Base-by-base conservation (phyloP, 2,113 vertebrate species). In the Coryphaenoides rupestris region DNA sequence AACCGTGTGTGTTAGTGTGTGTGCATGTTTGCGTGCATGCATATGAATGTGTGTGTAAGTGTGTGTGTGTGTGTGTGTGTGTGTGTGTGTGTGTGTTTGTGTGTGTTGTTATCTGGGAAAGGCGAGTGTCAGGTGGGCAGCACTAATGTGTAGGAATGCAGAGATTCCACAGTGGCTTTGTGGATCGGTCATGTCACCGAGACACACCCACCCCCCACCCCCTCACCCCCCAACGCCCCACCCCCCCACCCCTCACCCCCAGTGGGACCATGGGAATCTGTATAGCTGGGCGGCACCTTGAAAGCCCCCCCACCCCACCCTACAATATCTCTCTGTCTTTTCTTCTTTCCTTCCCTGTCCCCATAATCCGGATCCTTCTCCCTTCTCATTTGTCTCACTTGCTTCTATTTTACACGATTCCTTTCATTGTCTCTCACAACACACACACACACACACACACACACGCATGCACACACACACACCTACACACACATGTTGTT, bases 111-210 rank as follows among this genome's bases (percentile, higher is more conserved):
- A 79, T 74, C 73, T 86, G 82, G 84, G 84, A 86, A 88, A 80
- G 69, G 74, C 74, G 53, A 73, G 78, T 74, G 77, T 86, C 82
- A 88, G 84, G 88, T 88, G 76, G 81, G 84, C 84, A 83, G 87
- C 87, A 89, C 89, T 90, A 90, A 90, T 90, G 83, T 86, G 81
- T 71, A 80, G 85, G 86, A 89, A 90, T 89, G 79, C 79, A 80
- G 63, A 88, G 87, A 89, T 87, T 89, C 87, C 83, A 86, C 75
- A 76, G 83, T 88, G 82, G 87, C 87, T 88, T 89, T 89, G 86
- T 86, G 81, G 78, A 83, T 79, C 28, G 73, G 60, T 72, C 52
- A 66, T 88, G 87, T 85, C 87, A 86, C 79, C 66, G 79, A 80
- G 63, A 80, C 75, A 73, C 68, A 60, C 62, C 0, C 46, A 62